Evolutionary conservation across 2,888 invertebrate genomes (phyloP).

Genomic region (Epistrophe eligans): DNA sequence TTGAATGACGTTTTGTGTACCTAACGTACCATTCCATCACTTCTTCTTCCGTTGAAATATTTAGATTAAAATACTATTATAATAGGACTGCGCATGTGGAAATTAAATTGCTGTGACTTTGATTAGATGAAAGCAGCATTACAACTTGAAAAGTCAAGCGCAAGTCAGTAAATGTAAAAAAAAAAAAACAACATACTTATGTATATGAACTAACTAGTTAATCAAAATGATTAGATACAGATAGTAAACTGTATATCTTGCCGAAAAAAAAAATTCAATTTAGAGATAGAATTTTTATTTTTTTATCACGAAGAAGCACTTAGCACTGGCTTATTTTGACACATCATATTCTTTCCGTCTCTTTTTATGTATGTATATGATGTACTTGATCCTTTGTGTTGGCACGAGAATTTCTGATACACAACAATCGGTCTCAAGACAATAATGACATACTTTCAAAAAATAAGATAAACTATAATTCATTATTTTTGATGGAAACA

Average conservation of each 20-base stretch:
- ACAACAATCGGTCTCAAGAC: neutral
- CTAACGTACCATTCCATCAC: conserved; percentile 12
- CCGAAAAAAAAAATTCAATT: neutral
- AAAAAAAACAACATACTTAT: too few species aligned
- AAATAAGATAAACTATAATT: conserved; percentile 8
- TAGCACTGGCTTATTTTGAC: neutral
- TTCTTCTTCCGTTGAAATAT: conserved; percentile 39
- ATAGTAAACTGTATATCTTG: neutral
- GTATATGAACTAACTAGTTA: conserved; percentile 8
- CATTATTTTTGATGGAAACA: neutral
- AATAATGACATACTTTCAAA: neutral
- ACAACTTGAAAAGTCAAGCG: conserved; percentile 40
- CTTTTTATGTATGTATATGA: neutral
- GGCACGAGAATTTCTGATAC: neutral
- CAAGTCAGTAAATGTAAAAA: conserved; percentile 5
- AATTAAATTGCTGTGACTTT: conserved; percentile 72
- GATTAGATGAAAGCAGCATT: conserved; percentile 56
- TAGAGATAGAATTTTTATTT: neutral
- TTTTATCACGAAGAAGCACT: neutral
- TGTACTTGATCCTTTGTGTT: conserved; percentile 12
- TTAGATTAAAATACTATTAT: conserved; percentile 61
- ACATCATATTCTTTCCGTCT: neutral
- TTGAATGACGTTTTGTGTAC: conserved; percentile 33
- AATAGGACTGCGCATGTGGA: conserved; percentile 71
- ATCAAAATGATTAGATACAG: conserved; percentile 12